A percentile compares a stretch with the other conserved stretches of the same genome.
Evolutionary conservation across 2,113 vertebrate species (phyloP).

Genomic region (Chitala chitala): DNA sequence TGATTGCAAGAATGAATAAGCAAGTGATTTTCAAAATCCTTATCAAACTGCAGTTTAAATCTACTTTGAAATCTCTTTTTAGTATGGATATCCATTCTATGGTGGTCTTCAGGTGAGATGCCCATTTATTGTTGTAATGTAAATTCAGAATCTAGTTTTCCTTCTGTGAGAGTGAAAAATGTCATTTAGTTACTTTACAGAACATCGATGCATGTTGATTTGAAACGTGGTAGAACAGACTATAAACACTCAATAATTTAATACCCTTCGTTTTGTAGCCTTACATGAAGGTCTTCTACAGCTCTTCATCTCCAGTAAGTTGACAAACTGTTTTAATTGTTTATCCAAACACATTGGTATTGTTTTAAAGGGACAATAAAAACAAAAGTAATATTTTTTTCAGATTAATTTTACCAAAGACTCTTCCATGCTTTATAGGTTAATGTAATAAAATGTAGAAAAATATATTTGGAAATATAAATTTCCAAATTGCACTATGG

Average conservation of each 20-base stretch:
- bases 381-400: too few relatives aligned
- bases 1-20: neutral
- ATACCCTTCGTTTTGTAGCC: slow-evolving; percentile 20
- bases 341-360: too few relatives aligned
- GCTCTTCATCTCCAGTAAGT: slow-evolving; percentile 38
- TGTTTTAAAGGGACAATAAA: too few relatives aligned
- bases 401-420: too few relatives aligned
- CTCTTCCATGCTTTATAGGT: too few relatives aligned
- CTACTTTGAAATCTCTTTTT: neutral
- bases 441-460: too few relatives aligned
- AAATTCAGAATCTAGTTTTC: neutral
- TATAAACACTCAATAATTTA: neutral
- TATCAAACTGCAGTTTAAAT: neutral
- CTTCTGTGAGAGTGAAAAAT: neutral
- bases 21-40: neutral
- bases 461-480: neutral
- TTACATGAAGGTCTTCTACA: slow-evolving; percentile 47
- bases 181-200: neutral
- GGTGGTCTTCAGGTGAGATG: neutral
- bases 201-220: neutral
- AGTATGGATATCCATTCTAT: slow-evolving; percentile 11
- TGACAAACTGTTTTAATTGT: neutral
- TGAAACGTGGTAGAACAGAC: neutral
- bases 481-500: neutral
- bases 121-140: neutral